Percentiles rank a stretch among this genome's conserved stretches.
These are phyloP conservation scores for Gobius niger DNA, from an alignment of 2,113 vertebrate species.

Conservation along the genomic window DNA sequence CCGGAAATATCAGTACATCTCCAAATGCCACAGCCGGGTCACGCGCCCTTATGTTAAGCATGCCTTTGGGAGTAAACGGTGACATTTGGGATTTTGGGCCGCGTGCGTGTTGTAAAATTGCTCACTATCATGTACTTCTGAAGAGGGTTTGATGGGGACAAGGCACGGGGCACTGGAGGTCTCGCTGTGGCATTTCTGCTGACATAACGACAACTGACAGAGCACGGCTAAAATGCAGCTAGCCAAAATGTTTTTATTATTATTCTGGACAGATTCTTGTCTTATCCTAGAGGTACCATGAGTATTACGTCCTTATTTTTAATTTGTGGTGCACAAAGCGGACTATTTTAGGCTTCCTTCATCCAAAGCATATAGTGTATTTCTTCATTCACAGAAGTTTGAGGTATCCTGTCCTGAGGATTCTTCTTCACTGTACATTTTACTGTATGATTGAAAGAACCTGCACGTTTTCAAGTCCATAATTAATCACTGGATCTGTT, in stretches of 20 bases:
- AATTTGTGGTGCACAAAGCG: too few relatives aligned
- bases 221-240: constrained; percentile 18
- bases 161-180: constrained; percentile 34
- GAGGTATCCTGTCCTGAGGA: too few relatives aligned
- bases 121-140: constrained; percentile 48
- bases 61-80: constrained; percentile 46
- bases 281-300: too few relatives aligned
- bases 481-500: too few relatives aligned
- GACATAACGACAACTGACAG: constrained; percentile 40
- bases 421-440: too few relatives aligned
- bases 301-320: too few relatives aligned
- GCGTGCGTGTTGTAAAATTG: constrained; percentile 37
- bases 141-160: constrained; percentile 52
- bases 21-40: constrained; percentile 43
- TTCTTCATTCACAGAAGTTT: too few relatives aligned
- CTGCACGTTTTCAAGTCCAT: too few relatives aligned
- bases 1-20: constrained; percentile 30
- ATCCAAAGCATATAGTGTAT: too few relatives aligned
- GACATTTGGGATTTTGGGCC: constrained; percentile 59
- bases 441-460: too few relatives aligned
- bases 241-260: constrained; percentile 14
- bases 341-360: too few relatives aligned
- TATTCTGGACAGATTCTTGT: too few relatives aligned
- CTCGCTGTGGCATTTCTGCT: constrained; percentile 47
- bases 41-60: constrained; percentile 48